Conservation (phyloP, 2,888 invertebrate species). For the Labia minor region DNA sequence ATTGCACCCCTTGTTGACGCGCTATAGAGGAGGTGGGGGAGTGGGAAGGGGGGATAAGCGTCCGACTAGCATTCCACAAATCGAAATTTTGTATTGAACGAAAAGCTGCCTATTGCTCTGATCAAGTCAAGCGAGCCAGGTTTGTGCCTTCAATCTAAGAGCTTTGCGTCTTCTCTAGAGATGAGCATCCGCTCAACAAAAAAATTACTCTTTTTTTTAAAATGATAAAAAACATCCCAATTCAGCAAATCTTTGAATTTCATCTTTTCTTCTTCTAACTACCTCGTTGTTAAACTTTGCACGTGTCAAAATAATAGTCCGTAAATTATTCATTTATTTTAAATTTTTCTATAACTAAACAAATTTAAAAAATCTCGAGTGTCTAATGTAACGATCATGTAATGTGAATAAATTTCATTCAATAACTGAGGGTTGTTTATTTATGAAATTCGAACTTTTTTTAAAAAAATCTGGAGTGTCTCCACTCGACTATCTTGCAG, state of each 20-base stretch:
- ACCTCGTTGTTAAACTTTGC: too few species aligned
- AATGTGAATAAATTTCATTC: too few species aligned
- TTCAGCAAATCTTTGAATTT: not conserved
- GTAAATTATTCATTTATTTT: too few species aligned
- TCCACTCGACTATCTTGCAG: too few species aligned
- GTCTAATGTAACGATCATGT: too few species aligned
- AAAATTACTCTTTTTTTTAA: constrained; percentile 3
- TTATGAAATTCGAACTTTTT: too few species aligned
- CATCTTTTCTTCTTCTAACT: not conserved
- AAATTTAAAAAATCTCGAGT: too few species aligned
- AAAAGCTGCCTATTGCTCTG: constrained; percentile 9
- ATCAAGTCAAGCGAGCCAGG: not conserved
- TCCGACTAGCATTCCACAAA: constrained; percentile 9
- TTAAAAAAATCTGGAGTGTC: too few species aligned
- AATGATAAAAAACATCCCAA: not conserved
- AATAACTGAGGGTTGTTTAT: too few species aligned
- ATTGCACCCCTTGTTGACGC: not conserved
- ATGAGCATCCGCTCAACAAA: constrained; percentile 6
- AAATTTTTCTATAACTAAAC: too few species aligned
- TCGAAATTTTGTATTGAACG: constrained; percentile 7
- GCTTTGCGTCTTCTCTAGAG: not conserved
- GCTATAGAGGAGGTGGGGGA: too few species aligned
- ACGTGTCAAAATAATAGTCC: too few species aligned
- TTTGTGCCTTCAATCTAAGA: not conserved
- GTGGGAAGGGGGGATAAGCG: not conserved